Base-by-base conservation (phyloP, 1,140 invertebrate genomes). In the Hestina assimilis region DNA sequence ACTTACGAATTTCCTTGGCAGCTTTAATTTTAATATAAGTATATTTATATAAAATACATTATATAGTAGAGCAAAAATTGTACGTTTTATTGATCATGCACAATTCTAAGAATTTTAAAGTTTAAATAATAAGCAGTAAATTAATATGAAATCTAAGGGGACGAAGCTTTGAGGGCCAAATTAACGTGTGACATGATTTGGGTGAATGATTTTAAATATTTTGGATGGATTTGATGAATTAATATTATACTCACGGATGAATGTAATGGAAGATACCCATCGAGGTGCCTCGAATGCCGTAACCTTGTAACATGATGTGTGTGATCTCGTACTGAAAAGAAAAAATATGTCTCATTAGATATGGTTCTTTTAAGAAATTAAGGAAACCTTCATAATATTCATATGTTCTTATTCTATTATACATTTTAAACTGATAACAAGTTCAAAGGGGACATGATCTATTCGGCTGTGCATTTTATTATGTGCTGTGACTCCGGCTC, bases 231-330 rank as follows among this genome's bases (percentile, higher is more conserved):
- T 64, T 40, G 43, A 51, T 66, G 53, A 51, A 23, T 3, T 8
- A 51, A 26, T 12, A 48, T 29, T 33, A 58, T 76, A 87, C 83
- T 85, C 72, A 87, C 83, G 73, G 83, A 64, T 40, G 82, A 73
- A 63, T 83, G 79, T 52, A 82, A 66, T 6, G 80, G 80, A 14
- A 69, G 59, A 51, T 79, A 83, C 41, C 75, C 78, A 42, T 87
- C 79, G 31, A 87, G 68, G 26, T 87, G 85, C 46, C 85, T 74
- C 3, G 83, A 88, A 53, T 88, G 84, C 23, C 84, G 69, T 75
- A 88, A 79, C 55, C 83, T 79, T 7, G 83, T 86, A 28, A 84
- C 70, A 59, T 84, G 82, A 40, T 85, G 82, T 69, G 67, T 64
- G 63, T 83, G 69, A 15, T 87, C 82, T 35, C 83, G 73, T 28